A percentile compares a stretch with the other conserved stretches of the same genome.
These are phyloP conservation scores for Xenus cinereus DNA, from an alignment of 2,113 vertebrate species.

Conservation along the genomic window DNA sequence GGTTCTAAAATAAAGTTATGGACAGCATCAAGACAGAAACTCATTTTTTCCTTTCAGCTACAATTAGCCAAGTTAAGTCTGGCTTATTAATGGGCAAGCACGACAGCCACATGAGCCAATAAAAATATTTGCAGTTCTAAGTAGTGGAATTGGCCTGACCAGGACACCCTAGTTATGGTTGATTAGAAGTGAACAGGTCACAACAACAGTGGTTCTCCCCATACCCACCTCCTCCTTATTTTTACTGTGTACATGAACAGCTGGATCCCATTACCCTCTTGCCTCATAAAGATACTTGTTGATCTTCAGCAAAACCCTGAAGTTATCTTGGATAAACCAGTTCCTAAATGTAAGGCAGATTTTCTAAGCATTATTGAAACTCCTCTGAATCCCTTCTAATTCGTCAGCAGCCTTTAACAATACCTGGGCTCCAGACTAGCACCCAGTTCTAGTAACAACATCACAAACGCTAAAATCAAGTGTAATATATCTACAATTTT, in stretches of 20 bases:
- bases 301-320: neutral
- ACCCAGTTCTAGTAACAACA: neutral
- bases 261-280: neutral
- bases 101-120: neutral
- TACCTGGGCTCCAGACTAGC: neutral
- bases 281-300: neutral
- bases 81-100: neutral
- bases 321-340: neutral
- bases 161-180: neutral
- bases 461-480: neutral
- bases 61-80: neutral
- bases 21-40: neutral
- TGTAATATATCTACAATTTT: neutral
- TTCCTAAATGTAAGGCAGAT: neutral
- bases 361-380: neutral
- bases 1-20: neutral
- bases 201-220: neutral
- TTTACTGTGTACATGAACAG: neutral
- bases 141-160: neutral
- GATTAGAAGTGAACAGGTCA: neutral
- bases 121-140: neutral
- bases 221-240: neutral
- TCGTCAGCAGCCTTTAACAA: neutral
- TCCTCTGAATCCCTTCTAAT: neutral
- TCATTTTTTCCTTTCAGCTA: neutral